A percentile compares a stretch with the other conserved stretches of the same genome.
These are phyloP conservation scores for Triplophysa tibetana DNA, from an alignment of 2,113 vertebrate species.

Conservation along the genomic window DNA sequence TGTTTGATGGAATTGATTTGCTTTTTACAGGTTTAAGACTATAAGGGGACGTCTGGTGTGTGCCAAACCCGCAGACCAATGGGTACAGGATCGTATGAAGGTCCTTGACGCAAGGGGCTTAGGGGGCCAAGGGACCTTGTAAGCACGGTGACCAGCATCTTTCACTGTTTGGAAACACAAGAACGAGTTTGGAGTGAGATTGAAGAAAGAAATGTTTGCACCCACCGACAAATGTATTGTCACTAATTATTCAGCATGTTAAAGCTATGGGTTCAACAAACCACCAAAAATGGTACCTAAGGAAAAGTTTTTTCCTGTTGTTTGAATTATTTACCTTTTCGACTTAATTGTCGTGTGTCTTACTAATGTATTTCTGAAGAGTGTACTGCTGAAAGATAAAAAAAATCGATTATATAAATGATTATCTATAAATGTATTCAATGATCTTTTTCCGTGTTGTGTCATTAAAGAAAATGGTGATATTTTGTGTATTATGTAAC, in stretches of 20 bases:
- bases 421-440: no score
- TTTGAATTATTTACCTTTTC: neutral
- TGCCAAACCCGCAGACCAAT: slow-evolving; percentile 51
- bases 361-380: slow-evolving; percentile 17
- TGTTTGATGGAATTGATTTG: neutral
- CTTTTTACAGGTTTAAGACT: slow-evolving; percentile 62
- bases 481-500: neutral
- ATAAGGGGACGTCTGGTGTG: slow-evolving; percentile 58
- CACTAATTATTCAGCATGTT: slow-evolving; percentile 32
- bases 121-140: slow-evolving; percentile 41
- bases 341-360: neutral
- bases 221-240: slow-evolving; percentile 16
- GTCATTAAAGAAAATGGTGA: no score
- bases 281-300: neutral
- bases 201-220: neutral
- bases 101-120: slow-evolving; percentile 49
- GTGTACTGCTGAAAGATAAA: neutral
- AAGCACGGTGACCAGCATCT: slow-evolving; percentile 21
- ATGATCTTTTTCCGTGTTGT: neutral
- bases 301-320: neutral
- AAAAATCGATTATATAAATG: neutral
- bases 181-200: slow-evolving; percentile 1
- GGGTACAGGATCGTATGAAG: slow-evolving; percentile 65
- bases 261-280: slow-evolving; percentile 37
- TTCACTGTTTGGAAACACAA: neutral